Evolutionary conservation across 1,140 invertebrate genomes (phyloP).

Genomic region (Zaprionus camerounensis): DNA sequence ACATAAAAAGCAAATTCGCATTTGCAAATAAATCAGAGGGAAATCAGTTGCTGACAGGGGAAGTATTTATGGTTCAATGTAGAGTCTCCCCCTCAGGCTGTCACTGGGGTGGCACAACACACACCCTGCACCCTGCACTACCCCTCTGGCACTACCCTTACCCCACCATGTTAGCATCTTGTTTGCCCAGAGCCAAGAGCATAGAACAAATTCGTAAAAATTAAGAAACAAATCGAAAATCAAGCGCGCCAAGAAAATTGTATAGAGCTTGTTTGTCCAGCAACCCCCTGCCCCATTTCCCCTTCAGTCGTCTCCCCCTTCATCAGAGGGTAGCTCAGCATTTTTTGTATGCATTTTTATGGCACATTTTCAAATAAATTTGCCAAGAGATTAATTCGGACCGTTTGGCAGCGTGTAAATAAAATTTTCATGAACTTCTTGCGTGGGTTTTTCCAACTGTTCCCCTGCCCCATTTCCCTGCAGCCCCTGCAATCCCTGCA

Average conservation of each 20-base stretch:
- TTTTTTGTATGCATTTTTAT: conserved; percentile 80
- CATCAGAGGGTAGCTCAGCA: conserved; percentile 19
- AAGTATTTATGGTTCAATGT: conserved; percentile 77
- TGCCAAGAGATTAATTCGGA: conserved; percentile 80
- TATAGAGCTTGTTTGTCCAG: conserved; percentile 72
- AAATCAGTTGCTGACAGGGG: conserved; percentile 82
- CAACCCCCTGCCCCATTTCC: conserved; percentile 11
- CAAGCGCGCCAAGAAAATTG: conserved; percentile 68
- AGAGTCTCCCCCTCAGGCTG: conserved; percentile 12
- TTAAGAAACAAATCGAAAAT: conserved; percentile 83
- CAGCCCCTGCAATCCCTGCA: too few species aligned
- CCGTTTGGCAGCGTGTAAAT: conserved; percentile 82
- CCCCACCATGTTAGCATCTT: conserved; percentile 22
- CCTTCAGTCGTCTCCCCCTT: background rate
- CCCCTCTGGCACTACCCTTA: background rate
- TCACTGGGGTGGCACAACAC: conserved; percentile 28
- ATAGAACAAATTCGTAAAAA: conserved; percentile 79
- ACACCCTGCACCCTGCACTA: conserved; percentile 1
- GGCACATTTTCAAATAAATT: conserved; percentile 83
- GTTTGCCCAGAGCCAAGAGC: conserved; percentile 63
- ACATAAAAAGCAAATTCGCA: conserved; percentile 83
- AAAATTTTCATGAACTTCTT: conserved; percentile 80
- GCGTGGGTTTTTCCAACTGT: conserved; percentile 46
- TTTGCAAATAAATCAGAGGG: conserved; percentile 82
- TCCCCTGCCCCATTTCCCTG: background rate